These are phyloP conservation scores for Nysson spinosus DNA, from an alignment of 2,888 invertebrate genomes.

Conservation along the genomic window DNA sequence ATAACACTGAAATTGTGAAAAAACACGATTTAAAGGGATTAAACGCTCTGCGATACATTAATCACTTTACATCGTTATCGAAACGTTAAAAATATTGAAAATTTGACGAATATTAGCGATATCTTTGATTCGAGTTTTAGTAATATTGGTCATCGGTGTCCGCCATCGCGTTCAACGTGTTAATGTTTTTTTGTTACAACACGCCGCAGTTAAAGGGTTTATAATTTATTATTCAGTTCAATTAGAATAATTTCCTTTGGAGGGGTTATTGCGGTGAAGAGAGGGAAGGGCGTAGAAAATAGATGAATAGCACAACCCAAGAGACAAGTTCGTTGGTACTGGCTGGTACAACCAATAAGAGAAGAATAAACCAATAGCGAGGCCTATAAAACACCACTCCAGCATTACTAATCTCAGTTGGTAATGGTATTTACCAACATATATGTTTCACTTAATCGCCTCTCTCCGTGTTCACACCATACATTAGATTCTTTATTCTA, in stretches of 20 bases:
- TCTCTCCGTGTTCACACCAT: constrained; percentile 22
- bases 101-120: too few relatives aligned
- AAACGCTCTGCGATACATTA: too few relatives aligned
- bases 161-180: not conserved
- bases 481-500: not conserved
- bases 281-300: constrained; percentile 22
- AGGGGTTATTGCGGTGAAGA: constrained; percentile 6
- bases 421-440: constrained; percentile 18
- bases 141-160: not conserved
- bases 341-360: constrained; percentile 11
- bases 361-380: constrained; percentile 12
- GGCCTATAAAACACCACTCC: constrained; percentile 5
- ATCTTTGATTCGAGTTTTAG: too few relatives aligned
- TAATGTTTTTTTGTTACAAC: too few relatives aligned
- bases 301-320: constrained; percentile 12
- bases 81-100: too few relatives aligned
- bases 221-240: constrained; percentile 12
- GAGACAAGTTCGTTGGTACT: not conserved
- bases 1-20: too few relatives aligned
- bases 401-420: not conserved
- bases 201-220: too few relatives aligned
- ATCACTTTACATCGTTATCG: too few relatives aligned
- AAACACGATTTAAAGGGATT: too few relatives aligned
- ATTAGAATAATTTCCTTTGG: constrained; percentile 6
- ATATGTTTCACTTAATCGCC: constrained; percentile 27